phyloP scores from a whole-genome alignment of 2,888 invertebrate genomes.

The Celastrina argiolus region DNA sequence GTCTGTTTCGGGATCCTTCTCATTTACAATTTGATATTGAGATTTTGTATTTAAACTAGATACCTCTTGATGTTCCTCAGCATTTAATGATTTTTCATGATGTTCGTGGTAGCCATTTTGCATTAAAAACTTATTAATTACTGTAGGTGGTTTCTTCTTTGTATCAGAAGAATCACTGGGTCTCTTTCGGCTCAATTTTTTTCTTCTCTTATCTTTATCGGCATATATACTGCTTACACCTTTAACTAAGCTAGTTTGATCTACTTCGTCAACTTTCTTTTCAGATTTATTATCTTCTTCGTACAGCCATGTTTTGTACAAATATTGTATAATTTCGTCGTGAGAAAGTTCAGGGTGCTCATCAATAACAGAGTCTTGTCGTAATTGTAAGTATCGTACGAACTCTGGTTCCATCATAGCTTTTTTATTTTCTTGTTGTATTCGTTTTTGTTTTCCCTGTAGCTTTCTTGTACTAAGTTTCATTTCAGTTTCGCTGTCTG shows the following conservation, averaged over 20 bases:
- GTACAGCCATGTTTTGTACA: constrained; percentile 70
- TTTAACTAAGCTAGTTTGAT: constrained; percentile 47
- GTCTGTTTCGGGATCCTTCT: constrained; percentile 35
- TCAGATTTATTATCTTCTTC: constrained; percentile 57
- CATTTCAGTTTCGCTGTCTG: constrained; percentile 40
- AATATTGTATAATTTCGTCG: constrained; percentile 61
- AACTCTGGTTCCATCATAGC: constrained; percentile 48
- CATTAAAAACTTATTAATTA: background rate
- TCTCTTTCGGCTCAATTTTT: constrained; percentile 23
- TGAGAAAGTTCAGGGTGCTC: constrained; percentile 68
- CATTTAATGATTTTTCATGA: background rate
- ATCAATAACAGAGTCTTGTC: constrained; percentile 64
- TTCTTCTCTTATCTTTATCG: constrained; percentile 29
- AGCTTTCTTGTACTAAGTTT: constrained; percentile 41
- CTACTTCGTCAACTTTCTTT: constrained; percentile 45
- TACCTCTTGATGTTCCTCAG: background rate
- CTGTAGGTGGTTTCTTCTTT: background rate
- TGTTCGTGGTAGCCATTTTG: constrained; percentile 9
- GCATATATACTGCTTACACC: constrained; percentile 32
- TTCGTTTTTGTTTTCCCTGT: constrained; percentile 35
- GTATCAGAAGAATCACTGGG: background rate
- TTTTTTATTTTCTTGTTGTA: background rate
- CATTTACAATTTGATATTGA: background rate
- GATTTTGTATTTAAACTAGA: background rate
- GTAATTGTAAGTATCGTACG: constrained; percentile 64